phyloP scores from a whole-genome alignment of 2,113 vertebrate genomes.

The Tachysurus fulvidraco region DNA sequence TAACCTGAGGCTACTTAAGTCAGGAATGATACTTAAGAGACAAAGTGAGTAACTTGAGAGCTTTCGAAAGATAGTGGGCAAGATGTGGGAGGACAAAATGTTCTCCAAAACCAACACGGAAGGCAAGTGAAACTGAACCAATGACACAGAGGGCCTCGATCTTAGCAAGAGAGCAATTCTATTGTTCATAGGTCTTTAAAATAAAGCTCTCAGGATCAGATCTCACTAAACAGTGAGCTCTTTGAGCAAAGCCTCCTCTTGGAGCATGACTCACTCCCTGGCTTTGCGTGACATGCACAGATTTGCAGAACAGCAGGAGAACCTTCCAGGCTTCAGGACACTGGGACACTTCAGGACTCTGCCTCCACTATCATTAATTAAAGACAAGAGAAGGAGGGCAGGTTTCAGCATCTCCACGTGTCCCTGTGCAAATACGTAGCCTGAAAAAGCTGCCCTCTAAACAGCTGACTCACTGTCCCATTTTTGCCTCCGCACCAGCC shows the following conservation, averaged over 20 bases:
- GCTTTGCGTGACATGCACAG: slow-evolving; percentile 41
- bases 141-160: neutral
- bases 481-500: slow-evolving; percentile 6
- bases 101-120: neutral
- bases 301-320: slow-evolving; percentile 34
- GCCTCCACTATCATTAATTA: slow-evolving; percentile 28
- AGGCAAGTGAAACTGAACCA: neutral
- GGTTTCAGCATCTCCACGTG: slow-evolving; percentile 15
- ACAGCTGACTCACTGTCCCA: slow-evolving; percentile 38
- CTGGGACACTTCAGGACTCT: slow-evolving; percentile 14
- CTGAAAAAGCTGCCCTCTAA: slow-evolving; percentile 23
- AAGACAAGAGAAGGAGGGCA: slow-evolving; percentile 16
- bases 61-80: neutral
- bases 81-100: neutral
- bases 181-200: slow-evolving; percentile 5
- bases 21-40: neutral
- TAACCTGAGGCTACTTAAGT: neutral
- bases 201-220: neutral
- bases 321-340: slow-evolving; percentile 36
- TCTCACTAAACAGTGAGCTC: neutral
- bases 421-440: slow-evolving; percentile 14
- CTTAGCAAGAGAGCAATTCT: neutral
- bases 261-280: slow-evolving; percentile 40
- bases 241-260: slow-evolving; percentile 28
- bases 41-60: neutral